phyloP scores from a whole-genome alignment of 2,888 invertebrate species.

The Lobophora halterata region DNA sequence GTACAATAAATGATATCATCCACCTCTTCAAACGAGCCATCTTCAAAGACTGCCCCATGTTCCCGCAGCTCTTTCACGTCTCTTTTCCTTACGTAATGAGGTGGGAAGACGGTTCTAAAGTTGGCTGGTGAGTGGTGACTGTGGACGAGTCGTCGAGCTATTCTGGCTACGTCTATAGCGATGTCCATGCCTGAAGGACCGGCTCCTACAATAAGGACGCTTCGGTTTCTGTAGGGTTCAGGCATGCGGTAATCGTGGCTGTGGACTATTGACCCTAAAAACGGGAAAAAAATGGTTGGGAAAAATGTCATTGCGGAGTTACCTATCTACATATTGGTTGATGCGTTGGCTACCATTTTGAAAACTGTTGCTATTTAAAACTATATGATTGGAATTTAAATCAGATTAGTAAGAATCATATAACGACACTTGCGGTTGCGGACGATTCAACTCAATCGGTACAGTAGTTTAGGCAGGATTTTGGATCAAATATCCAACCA shows the following conservation, averaged over 20 bases:
- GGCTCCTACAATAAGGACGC: slow-evolving; percentile 85
- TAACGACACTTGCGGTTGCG: too few species aligned
- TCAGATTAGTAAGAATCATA: too few species aligned
- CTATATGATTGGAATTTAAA: too few species aligned
- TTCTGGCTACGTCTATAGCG: slow-evolving; percentile 78
- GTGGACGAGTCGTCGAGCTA: slow-evolving; percentile 68
- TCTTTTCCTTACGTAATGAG: slow-evolving; percentile 73
- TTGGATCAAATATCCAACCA: too few species aligned
- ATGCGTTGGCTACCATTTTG: too few species aligned
- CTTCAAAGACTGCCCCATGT: slow-evolving; percentile 79
- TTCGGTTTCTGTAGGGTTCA: slow-evolving; percentile 77
- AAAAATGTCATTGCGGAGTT: too few species aligned
- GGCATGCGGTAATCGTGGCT: slow-evolving; percentile 87
- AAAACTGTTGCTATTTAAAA: too few species aligned
- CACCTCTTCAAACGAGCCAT: slow-evolving; percentile 80
- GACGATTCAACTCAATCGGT: too few species aligned
- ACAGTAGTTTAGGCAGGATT: too few species aligned
- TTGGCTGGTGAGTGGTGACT: slow-evolving; percentile 73
- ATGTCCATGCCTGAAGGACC: slow-evolving; percentile 89
- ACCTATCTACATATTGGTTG: too few species aligned
- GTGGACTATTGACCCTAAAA: slow-evolving; percentile 83
- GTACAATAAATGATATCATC: slow-evolving; percentile 88
- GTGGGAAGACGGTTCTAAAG: slow-evolving; percentile 64
- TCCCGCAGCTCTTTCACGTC: slow-evolving; percentile 74
- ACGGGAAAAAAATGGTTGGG: slow-evolving; percentile 2